These are phyloP conservation scores for Babyrousa celebensis DNA, from an alignment of 2,797 vertebrate genomes.

Conservation along the genomic window DNA sequence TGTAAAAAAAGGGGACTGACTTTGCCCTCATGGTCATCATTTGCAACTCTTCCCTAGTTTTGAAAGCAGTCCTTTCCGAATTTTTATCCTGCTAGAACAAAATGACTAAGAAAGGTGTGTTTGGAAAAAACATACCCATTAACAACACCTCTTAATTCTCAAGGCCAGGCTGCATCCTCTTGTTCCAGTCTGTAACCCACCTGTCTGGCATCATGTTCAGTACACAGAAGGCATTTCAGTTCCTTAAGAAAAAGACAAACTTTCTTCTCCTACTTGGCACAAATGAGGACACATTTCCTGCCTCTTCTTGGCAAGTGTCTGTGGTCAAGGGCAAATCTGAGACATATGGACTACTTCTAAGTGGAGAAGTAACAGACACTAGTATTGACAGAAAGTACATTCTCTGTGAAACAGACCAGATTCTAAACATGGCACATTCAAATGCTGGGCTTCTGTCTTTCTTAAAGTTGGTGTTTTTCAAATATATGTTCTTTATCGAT, in stretches of 20 bases:
- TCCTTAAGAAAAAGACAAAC: not conserved
- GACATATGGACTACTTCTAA: not conserved
- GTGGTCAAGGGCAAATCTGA: conserved; percentile 50
- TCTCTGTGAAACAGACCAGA: not conserved
- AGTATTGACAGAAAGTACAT: not conserved
- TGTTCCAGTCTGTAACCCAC: not conserved
- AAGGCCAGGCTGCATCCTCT: not conserved
- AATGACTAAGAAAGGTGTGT: conserved; percentile 5
- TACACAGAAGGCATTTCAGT: not conserved
- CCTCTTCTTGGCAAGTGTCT: conserved; percentile 48
- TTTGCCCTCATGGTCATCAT: not conserved
- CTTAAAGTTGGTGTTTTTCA: conserved; percentile 49
- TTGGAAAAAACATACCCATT: not conserved
- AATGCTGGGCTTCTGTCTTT: conserved; percentile 6
- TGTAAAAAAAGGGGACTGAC: not conserved
- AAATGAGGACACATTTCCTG: not conserved
- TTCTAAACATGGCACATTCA: conserved; percentile 50
- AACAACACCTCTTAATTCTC: not conserved
- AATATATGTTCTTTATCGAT: conserved; percentile 42
- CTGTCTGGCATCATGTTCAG: not conserved
- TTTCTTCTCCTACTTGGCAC: not conserved
- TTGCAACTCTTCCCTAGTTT: not conserved
- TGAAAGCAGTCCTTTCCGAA: not conserved
- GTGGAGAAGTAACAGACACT: conserved; percentile 1
- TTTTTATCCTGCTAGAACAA: conserved; percentile 1